A percentile compares a stretch with the other conserved stretches of the same genome.
These are phyloP conservation scores for Agelastica alni DNA, from an alignment of 2,888 invertebrate genomes.

Conservation along the genomic window DNA sequence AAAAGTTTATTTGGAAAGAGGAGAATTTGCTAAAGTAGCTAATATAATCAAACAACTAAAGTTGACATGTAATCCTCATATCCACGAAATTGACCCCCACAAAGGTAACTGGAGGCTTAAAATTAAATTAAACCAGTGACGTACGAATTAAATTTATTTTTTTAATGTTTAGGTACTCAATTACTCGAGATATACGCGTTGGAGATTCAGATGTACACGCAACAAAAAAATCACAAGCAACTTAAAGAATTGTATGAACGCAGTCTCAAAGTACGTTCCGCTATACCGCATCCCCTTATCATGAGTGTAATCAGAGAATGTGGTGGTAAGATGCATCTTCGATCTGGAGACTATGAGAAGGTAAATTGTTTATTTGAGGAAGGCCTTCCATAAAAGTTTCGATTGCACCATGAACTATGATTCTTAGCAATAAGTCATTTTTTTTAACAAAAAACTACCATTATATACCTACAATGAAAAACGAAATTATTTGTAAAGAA, in stretches of 20 bases:
- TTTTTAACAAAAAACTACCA: no score
- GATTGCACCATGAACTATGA: no score
- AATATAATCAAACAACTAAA: constrained; percentile 95
- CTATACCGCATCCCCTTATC: constrained; percentile 98
- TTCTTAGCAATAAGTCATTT: no score
- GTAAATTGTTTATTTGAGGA: no score
- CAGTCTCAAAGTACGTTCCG: constrained; percentile 96
- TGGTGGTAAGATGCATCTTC: constrained; percentile 98
- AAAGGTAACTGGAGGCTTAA: constrained; percentile 71
- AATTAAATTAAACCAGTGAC: no score
- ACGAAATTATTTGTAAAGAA: no score
- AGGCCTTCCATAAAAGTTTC: no score
- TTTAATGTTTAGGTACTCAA: constrained; percentile 71
- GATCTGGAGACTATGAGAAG: constrained; percentile 96
- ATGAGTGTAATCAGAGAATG: constrained; percentile 99
- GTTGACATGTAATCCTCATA: constrained; percentile 77
- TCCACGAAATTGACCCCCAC: constrained; percentile 90
- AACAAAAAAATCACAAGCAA: constrained; percentile 98
- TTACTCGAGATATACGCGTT: constrained; percentile 96
- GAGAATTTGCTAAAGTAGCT: constrained; percentile 88
- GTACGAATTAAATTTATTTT: no score
- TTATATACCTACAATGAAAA: no score
- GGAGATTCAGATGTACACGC: constrained; percentile 99
- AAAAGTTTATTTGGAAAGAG: constrained; percentile 94
- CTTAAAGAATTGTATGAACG: constrained; percentile 95